A percentile compares a stretch with the other conserved stretches of the same genome.
Conservation (phyloP, 1,140 invertebrate genomes). For the Paracyclopina nana region DNA sequence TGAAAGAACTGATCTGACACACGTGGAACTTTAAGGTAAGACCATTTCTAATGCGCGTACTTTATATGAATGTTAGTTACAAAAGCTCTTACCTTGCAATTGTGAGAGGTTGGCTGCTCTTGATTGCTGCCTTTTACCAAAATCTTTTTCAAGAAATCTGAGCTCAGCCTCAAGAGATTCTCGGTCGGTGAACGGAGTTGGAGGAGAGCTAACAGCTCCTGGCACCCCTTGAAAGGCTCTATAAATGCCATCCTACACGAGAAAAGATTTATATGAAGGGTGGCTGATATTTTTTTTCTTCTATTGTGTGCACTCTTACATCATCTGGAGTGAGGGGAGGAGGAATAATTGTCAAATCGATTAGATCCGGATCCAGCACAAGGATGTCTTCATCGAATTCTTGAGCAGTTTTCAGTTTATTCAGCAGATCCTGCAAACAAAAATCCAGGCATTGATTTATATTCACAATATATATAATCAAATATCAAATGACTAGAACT, state of each 20-base stretch:
- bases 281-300: not conserved
- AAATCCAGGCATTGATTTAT: no score
- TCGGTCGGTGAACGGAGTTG: slow-evolving; percentile 44
- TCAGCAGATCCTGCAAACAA: not conserved
- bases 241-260: slow-evolving; percentile 16
- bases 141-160: slow-evolving; percentile 19
- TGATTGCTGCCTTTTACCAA: slow-evolving; percentile 1
- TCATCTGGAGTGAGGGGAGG: slow-evolving; percentile 60
- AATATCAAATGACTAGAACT: not conserved
- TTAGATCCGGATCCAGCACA: slow-evolving; percentile 64
- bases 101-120: no score
- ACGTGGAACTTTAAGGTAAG: no score
- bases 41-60: no score
- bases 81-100: no score
- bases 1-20: no score
- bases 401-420: not conserved
- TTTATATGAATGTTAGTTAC: no score
- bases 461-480: no score
- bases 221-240: slow-evolving; percentile 31
- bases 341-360: slow-evolving; percentile 67
- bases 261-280: not conserved
- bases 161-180: slow-evolving; percentile 25
- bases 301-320: slow-evolving; percentile 20
- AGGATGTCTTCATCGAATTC: slow-evolving; percentile 33
- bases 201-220: slow-evolving; percentile 41